phyloP scores from a whole-genome alignment of 2,797 vertebrate species.

The Tamandua tetradactyla region DNA sequence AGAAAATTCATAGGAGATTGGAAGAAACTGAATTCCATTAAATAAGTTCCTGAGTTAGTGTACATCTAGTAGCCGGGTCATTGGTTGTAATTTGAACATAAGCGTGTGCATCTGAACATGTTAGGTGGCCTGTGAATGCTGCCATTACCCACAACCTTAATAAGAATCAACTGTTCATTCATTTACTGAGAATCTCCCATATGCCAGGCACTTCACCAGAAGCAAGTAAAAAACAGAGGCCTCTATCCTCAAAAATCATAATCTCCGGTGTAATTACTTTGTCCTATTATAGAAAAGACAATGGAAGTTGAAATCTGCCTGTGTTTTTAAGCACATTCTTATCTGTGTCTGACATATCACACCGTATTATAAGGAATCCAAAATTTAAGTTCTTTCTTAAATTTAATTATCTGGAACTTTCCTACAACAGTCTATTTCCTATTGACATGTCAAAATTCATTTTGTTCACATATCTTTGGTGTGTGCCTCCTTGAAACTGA shows the following conservation, averaged over 20 bases:
- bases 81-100: not conserved
- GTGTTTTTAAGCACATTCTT: conserved; percentile 81
- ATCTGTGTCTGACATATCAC: conserved; percentile 82
- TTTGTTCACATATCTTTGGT: conserved; percentile 82
- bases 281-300: conserved; percentile 70
- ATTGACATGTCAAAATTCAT: conserved; percentile 87
- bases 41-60: not conserved
- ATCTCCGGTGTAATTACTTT: conserved; percentile 40
- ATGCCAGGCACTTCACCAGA: not conserved
- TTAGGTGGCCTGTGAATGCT: not conserved
- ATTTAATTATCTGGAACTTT: conserved; percentile 90
- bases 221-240: not conserved
- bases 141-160: not conserved
- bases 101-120: not conserved
- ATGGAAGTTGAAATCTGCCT: conserved; percentile 46
- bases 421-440: conserved; percentile 82
- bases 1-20: not conserved
- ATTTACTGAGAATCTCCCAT: not conserved
- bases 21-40: not conserved
- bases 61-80: too few species aligned
- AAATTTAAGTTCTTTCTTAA: conserved; percentile 83
- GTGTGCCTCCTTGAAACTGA: conserved; percentile 84
- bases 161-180: not conserved
- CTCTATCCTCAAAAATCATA: not conserved
- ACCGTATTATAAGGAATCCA: conserved; percentile 77